Percentiles rank a stretch among this genome's conserved stretches.
Conservation (phyloP, 2,888 invertebrate species). For the Choristoneura rosaceana region DNA sequence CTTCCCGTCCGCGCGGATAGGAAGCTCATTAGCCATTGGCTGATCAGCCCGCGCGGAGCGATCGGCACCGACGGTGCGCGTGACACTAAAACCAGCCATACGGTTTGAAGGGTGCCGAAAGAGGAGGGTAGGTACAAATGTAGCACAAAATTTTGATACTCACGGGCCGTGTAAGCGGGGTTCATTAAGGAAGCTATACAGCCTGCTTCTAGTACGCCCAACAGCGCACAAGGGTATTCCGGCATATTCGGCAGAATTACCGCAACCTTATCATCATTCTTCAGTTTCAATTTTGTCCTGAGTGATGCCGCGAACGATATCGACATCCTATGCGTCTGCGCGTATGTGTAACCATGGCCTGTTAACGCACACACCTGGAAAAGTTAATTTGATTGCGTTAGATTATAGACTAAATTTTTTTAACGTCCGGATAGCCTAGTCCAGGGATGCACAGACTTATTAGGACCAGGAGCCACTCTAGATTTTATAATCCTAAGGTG, state of each 20-base stretch:
- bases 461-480: no score
- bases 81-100: no score
- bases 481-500: no score
- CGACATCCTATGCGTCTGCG: conserved; percentile 86
- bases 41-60: no score
- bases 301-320: conserved; percentile 88
- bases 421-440: no score
- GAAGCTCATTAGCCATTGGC: no score
- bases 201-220: conserved; percentile 89
- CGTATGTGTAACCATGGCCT: conserved; percentile 89
- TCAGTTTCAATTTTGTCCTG: conserved; percentile 87
- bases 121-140: no score
- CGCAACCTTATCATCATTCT: conserved; percentile 88
- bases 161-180: conserved; percentile 82
- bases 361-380: conserved; percentile 90
- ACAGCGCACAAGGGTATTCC: conserved; percentile 87
- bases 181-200: conserved; percentile 89
- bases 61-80: no score
- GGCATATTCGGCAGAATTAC: conserved; percentile 91
- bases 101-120: no score
- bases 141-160: conserved; percentile 46
- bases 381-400: background rate
- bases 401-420: no score
- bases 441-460: no score
- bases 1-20: no score